These are phyloP conservation scores for Epizoanthus rinbou DNA, from an alignment of 92 coral and sea anemone species.

Conservation along the genomic window DNA sequence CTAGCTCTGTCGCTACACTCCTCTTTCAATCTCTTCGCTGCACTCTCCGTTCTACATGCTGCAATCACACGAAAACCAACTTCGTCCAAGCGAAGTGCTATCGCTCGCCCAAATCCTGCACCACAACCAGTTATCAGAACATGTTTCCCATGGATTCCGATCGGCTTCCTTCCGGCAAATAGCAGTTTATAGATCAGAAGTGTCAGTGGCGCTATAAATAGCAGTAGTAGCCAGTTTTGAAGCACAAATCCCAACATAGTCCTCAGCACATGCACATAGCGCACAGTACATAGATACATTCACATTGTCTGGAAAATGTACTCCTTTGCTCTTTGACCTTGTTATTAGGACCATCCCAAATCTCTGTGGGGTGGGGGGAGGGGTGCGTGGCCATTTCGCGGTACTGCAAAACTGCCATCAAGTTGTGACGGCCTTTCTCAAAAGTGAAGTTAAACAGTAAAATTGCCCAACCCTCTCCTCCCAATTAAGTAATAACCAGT, in stretches of 20 bases:
- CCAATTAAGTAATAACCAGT: too few species aligned
- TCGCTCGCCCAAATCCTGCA: slow-evolving; percentile 30
- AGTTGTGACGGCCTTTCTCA: too few species aligned
- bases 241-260: background rate
- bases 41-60: slow-evolving; percentile 9
- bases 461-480: too few species aligned
- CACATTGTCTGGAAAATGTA: too few species aligned
- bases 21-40: background rate
- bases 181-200: background rate
- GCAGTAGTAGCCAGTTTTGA: background rate
- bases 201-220: background rate
- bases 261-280: too few species aligned
- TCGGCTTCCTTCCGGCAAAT: background rate
- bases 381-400: too few species aligned
- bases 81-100: slow-evolving; percentile 27
- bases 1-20: background rate
- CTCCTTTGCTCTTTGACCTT: too few species aligned
- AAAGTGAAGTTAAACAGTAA: too few species aligned
- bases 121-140: slow-evolving; percentile 41
- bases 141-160: slow-evolving; percentile 2
- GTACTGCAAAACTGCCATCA: too few species aligned
- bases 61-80: slow-evolving; percentile 28
- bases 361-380: too few species aligned
- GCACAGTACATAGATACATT: too few species aligned
- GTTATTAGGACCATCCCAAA: too few species aligned